Evolutionary conservation across 2,797 vertebrate species (phyloP).

Genomic region (Thaleichthys pacificus): DNA sequence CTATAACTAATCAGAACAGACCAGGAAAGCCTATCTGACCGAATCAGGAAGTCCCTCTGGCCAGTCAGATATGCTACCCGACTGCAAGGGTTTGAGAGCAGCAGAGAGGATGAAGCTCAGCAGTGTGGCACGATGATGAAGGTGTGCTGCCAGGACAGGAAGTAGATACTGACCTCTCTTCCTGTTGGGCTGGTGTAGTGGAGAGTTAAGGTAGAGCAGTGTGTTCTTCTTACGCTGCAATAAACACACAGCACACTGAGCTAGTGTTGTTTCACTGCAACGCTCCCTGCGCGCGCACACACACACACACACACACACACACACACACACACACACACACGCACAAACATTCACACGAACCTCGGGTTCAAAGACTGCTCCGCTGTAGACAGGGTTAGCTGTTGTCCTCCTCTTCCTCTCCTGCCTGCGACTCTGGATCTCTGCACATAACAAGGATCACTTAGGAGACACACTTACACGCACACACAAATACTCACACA

Average conservation of each 20-base stretch:
- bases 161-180: slow-evolving; percentile 79
- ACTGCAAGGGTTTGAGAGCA: neutral
- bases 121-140: neutral
- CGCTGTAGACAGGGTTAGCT: slow-evolving; percentile 88
- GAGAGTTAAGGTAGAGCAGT: slow-evolving; percentile 86
- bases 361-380: slow-evolving; percentile 88
- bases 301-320: neutral
- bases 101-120: slow-evolving; percentile 1
- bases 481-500: neutral
- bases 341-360: slow-evolving; percentile 47
- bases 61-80: neutral
- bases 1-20: neutral
- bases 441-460: slow-evolving; percentile 56
- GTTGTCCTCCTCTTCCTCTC: slow-evolving; percentile 89
- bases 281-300: slow-evolving; percentile 1
- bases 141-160: slow-evolving; percentile 8
- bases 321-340: neutral
- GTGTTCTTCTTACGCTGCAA: slow-evolving; percentile 86
- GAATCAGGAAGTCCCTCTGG: neutral
- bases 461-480: slow-evolving; percentile 7
- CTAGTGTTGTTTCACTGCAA: neutral
- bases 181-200: slow-evolving; percentile 83
- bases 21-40: neutral
- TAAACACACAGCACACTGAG: slow-evolving; percentile 26
- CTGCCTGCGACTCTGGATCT: slow-evolving; percentile 90